Evolutionary conservation across 1,140 invertebrate genomes (phyloP).

Genomic region (Hyposmocoma kahamanoa): DNA sequence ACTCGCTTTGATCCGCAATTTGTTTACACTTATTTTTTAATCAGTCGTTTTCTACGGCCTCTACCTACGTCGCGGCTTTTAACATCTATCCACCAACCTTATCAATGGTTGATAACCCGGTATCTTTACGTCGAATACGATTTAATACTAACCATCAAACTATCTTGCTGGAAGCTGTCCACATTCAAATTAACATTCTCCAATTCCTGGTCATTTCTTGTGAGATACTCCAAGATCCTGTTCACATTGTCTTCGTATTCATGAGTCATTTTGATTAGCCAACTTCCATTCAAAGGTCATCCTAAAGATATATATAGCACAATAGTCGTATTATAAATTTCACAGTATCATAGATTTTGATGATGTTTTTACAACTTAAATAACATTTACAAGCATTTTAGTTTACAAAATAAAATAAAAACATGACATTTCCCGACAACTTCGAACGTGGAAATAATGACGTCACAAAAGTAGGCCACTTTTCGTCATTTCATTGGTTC

Average conservation of each 20-base stretch:
- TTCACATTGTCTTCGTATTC: constrained; percentile 51
- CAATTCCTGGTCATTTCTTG: constrained; percentile 43
- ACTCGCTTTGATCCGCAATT: background rate
- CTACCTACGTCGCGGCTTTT: constrained; percentile 10
- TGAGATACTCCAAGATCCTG: constrained; percentile 50
- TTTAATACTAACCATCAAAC: constrained; percentile 53
- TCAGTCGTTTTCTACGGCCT: background rate
- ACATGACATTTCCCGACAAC: constrained; percentile 60
- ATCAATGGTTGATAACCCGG: constrained; percentile 39
- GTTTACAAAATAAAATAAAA: constrained; percentile 48
- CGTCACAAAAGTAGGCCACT: constrained; percentile 67
- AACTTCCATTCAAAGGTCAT: constrained; percentile 26
- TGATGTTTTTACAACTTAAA: constrained; percentile 23
- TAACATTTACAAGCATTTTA: constrained; percentile 29
- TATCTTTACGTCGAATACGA: constrained; percentile 13
- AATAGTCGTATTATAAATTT: background rate
- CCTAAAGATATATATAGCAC: constrained; percentile 9
- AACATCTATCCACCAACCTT: no score
- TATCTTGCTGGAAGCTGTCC: constrained; percentile 49
- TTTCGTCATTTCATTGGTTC: constrained; percentile 56
- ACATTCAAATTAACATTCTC: constrained; percentile 41
- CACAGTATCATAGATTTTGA: background rate
- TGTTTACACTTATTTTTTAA: background rate
- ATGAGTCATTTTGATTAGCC: constrained; percentile 45
- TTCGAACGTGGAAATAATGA: constrained; percentile 74